These are phyloP conservation scores for Sciaenops ocellatus DNA, from an alignment of 2,797 vertebrate genomes.

Conservation along the genomic window DNA sequence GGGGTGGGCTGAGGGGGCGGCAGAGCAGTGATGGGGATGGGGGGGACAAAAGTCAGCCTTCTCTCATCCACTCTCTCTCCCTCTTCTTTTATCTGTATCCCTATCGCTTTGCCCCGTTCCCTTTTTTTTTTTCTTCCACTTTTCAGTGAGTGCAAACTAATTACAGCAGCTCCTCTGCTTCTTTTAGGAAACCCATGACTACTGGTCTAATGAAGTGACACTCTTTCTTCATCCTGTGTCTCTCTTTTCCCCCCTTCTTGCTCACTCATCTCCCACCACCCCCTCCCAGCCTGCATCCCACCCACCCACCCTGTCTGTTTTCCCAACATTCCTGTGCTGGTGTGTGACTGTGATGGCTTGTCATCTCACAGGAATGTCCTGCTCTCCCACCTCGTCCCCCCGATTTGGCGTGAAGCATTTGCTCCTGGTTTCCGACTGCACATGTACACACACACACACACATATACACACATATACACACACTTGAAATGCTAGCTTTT, in stretches of 20 bases:
- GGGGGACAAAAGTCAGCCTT: conserved; percentile 89
- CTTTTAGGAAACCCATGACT: conserved; percentile 88
- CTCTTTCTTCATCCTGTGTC: conserved; percentile 76
- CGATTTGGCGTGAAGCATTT: conserved; percentile 83
- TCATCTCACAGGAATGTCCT: conserved; percentile 88
- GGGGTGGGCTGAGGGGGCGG: conserved; percentile 64
- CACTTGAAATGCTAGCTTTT: conserved; percentile 78
- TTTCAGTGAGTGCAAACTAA: conserved; percentile 91
- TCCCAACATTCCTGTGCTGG: conserved; percentile 86
- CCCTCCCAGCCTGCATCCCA: conserved; percentile 51
- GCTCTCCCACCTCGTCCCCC: conserved; percentile 87
- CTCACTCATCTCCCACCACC: conserved; percentile 57
- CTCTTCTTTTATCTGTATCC: conserved; percentile 41
- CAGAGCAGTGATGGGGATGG: conserved; percentile 76
- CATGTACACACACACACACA: conserved; percentile 63
- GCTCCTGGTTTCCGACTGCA: conserved; percentile 82
- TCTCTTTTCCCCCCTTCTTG: conserved; percentile 7
- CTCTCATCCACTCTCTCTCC: conserved; percentile 57
- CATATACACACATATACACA: conserved; percentile 39
- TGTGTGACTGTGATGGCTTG: conserved; percentile 88
- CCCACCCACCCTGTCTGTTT: conserved; percentile 78
- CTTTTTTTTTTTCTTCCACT: conserved; percentile 24
- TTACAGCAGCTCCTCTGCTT: conserved; percentile 90
- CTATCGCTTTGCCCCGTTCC: conserved; percentile 32
- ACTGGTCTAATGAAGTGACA: conserved; percentile 94